Evolutionary conservation across 64 coral and sea anemone genomes (phyloP), one percentile per base, ranked within the genome.

Genomic region (Orbicella faveolata): DNA sequence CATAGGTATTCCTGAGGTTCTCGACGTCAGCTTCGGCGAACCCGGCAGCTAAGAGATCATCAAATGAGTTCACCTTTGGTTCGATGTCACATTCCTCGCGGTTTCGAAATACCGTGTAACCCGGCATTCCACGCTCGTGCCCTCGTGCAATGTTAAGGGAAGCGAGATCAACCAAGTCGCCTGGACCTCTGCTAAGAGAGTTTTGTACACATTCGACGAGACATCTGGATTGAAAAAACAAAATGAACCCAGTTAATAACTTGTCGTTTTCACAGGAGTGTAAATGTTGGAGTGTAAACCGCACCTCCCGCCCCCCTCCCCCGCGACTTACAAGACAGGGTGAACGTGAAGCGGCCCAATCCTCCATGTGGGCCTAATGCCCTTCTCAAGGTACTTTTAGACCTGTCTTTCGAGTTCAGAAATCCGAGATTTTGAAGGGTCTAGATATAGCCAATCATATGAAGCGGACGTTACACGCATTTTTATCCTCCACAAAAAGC

Each of bases 121-220:
- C 90, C 14, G 94, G 86, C 10, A 92, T 0, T 12, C 94, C 94
- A 39, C 83, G 94, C 2, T 92, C 94, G 16, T 84, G 54, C 13
- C 70, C 78, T 89, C 94, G 80, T 54, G 92, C 72, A 20, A 89
- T 92, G 61, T 95, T 95, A 18, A 92, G 30, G n/a, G 90, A 72
- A 2, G 82, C 21, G 25, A 95, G 76, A 73, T 95, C 94, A 11
- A 82, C 55, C 26, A 95, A 17, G 61, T 85, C 79, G 14, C 63
- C 36, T 0, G 35, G 34, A 10, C 57, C 69, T 75, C 84, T 3
- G 6, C 78, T 11, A 16, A 95, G 34, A 0, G 73, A 52, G 35
- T 91, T 74, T 72, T 91, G 90, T 62, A 95, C 54, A 44, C 87
- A 86, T 54, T 75, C 78, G 12, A 72, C 59, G 41, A 95, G 89